Conservation (phyloP, 2,113 vertebrate species). For the Aegithalos caudatus region DNA sequence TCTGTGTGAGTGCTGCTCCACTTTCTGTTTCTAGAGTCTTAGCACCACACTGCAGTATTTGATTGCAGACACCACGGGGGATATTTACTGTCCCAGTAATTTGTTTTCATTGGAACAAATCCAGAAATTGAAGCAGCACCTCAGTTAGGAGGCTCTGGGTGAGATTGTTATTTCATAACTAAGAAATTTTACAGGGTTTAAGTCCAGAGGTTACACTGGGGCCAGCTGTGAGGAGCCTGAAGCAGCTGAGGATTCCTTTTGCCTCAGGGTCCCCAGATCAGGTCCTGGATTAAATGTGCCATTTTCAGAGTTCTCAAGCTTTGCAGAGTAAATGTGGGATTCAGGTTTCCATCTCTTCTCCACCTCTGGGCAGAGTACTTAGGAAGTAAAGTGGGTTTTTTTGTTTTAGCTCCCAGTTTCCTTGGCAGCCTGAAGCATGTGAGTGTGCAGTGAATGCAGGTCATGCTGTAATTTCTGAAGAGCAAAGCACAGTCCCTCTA, state of each 20-base stretch:
- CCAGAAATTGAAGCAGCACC: background rate
- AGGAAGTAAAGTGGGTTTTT: background rate
- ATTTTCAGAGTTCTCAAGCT: background rate
- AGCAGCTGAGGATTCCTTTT: background rate
- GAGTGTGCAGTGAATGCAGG: background rate
- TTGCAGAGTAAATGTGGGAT: background rate
- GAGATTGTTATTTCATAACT: background rate
- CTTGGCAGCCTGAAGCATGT: background rate
- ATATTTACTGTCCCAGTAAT: constrained; percentile 40
- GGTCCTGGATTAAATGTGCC: background rate
- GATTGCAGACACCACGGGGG: constrained; percentile 13
- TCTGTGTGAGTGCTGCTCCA: background rate
- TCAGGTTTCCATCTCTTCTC: background rate
- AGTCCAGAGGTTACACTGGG: background rate
- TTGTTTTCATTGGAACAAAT: constrained; percentile 11
- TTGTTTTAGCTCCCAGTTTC: background rate
- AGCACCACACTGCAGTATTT: background rate
- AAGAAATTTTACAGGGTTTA: background rate
- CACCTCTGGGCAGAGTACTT: background rate
- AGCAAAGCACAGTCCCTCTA: background rate
- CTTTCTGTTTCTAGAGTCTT: constrained; percentile 3
- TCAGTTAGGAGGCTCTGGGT: background rate
- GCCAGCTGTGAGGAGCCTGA: background rate
- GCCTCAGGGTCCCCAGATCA: background rate
- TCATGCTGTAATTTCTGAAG: background rate